Conservation (phyloP, 1,140 invertebrate species). For the Drosophila subpulchrella region DNA sequence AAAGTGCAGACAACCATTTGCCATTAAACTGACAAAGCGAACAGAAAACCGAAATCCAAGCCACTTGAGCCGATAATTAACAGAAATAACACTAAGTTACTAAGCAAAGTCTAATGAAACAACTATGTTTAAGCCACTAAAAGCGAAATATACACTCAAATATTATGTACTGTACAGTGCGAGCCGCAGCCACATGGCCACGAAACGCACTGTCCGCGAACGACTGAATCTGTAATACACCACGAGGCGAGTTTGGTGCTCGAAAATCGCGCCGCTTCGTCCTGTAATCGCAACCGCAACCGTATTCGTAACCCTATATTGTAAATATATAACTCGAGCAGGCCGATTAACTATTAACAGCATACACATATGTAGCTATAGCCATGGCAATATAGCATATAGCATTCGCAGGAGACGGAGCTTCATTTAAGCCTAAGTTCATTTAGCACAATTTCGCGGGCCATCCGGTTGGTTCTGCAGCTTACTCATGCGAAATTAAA, state of each 20-base stretch:
- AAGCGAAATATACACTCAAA: slow-evolving; percentile 4
- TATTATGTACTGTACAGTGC: background rate
- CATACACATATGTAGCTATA: slow-evolving; percentile 3
- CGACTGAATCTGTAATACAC: slow-evolving; percentile 60
- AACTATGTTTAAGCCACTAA: slow-evolving; percentile 13
- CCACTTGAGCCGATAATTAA: slow-evolving; percentile 4
- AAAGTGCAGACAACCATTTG: background rate
- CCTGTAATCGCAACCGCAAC: slow-evolving; percentile 11
- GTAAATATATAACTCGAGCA: slow-evolving; percentile 34
- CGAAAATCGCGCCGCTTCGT: slow-evolving; percentile 18
- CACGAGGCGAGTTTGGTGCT: slow-evolving; percentile 5
- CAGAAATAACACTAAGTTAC: slow-evolving; percentile 28
- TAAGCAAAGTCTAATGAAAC: slow-evolving; percentile 4
- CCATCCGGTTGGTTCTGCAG: background rate
- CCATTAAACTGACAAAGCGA: background rate
- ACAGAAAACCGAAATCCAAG: background rate
- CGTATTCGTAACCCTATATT: slow-evolving; percentile 10
- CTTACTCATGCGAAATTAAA: slow-evolving; percentile 19
- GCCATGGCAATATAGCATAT: slow-evolving; percentile 8
- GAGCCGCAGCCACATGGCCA: background rate
- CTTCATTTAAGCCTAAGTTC: slow-evolving; percentile 49
- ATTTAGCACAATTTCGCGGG: slow-evolving; percentile 65
- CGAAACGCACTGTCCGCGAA: slow-evolving; percentile 26
- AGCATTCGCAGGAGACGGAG: slow-evolving; percentile 5
- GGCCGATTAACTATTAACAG: slow-evolving; percentile 2